Base-by-base conservation (phyloP, 2,888 invertebrate genomes). In the Acanthosepion lycidas region DNA sequence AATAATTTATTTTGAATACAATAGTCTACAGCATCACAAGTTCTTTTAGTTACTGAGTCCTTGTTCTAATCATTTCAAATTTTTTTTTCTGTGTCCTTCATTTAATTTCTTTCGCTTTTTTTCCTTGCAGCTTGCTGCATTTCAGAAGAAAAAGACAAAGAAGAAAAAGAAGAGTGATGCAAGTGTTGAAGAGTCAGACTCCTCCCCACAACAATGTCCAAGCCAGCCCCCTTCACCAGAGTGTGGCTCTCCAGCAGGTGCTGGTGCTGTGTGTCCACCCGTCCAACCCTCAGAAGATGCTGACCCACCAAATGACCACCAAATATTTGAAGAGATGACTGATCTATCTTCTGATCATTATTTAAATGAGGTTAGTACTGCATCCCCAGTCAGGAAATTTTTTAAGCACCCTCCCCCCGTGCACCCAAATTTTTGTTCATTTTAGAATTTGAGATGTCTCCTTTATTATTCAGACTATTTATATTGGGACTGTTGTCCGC, bases 101-200 rank as follows among this genome's bases (percentile, higher is more conserved):
- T 59, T 59, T 5, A 59, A 59, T 59, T 5, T 59, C 20, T 23
- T 6, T 59, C 3, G 42, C 3, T 42, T n/a, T 95, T 93, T 92
- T 94, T 94, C 55, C 94, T 95, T 96, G 51, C 95, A 97, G 97
- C 95, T 97, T 93, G 97, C 96, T 49, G 96, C 96, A 94, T 97
- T 97, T 95, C 96, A 96, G 93, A 96, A 96, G 95, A 97, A 96
- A 95, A 96, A 96, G 95, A 96, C 95, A 59, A 96, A 96, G 95
- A 96, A 96, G 94, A 96, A 96, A 94, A 95, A 95, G 93, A 91
- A 94, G 33, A 6, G 28, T 8, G 95, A 94, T 28, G 94, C 92
- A 64, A 95, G 53, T 6, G 95, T 94, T 23, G 94, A 94, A 28
- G 64, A n/a, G 91, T 93, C 28, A 33, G 94, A 94, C 28, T 48